Conservation (phyloP, 2,797 vertebrate species). For the Pipistrellus nathusii region DNA sequence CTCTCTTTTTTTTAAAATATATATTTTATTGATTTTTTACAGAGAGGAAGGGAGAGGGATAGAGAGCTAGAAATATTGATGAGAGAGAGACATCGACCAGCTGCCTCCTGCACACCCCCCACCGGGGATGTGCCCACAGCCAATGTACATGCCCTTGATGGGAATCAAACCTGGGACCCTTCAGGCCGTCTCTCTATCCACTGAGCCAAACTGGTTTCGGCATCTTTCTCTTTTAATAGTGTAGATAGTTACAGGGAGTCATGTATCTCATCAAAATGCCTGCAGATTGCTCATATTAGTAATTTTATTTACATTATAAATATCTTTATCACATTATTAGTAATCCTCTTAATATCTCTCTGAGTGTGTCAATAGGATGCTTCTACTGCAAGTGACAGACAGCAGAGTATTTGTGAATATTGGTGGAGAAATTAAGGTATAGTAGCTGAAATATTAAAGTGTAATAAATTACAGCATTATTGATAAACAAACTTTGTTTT, state of each 20-base stretch:
- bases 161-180: no score
- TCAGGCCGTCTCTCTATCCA: no score
- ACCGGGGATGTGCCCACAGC: no score
- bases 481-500: neutral
- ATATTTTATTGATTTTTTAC: no score
- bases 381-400: neutral
- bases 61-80: no score
- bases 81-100: no score
- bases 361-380: neutral
- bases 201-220: no score
- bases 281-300: neutral
- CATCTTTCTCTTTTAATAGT: no score
- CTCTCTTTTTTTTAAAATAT: no score
- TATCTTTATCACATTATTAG: neutral
- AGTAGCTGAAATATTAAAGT: neutral
- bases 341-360: neutral
- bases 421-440: neutral
- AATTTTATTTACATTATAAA: neutral
- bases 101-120: no score
- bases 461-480: neutral
- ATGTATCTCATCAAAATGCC: neutral
- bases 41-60: no score
- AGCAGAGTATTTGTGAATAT: neutral
- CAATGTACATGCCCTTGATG: no score
- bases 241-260: neutral